These are phyloP conservation scores for Eristalis pertinax DNA, from an alignment of 2,888 invertebrate genomes.

Conservation along the genomic window DNA sequence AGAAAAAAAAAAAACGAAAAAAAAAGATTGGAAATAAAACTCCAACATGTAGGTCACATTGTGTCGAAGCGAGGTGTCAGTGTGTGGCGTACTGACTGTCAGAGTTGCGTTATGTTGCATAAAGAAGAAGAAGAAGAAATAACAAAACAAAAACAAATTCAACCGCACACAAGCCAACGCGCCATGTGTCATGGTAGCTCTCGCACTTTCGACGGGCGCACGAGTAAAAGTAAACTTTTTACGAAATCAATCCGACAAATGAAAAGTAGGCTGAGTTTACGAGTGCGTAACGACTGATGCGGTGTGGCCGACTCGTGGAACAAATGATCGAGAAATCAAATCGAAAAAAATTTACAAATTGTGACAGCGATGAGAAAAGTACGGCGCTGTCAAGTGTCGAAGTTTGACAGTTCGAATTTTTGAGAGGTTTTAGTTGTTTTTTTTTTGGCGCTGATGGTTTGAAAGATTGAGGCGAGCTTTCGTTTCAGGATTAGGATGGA, in stretches of 20 bases:
- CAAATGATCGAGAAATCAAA: neutral
- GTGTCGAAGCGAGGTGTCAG: constrained; percentile 40
- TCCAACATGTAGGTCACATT: constrained; percentile 63
- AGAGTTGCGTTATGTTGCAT: constrained; percentile 59
- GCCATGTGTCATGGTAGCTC: constrained; percentile 17
- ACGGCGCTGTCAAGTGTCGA: too few species aligned
- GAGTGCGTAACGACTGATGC: constrained; percentile 60
- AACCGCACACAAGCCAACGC: neutral
- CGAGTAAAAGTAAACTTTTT: constrained; percentile 67
- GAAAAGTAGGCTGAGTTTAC: constrained; percentile 67
- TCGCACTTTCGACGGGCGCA: constrained; percentile 58
- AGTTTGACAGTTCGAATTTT: too few species aligned
- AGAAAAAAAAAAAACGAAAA: constrained; percentile 1
- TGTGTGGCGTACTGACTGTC: constrained; percentile 35
- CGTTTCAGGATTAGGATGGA: too few species aligned
- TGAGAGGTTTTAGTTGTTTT: too few species aligned
- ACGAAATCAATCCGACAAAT: constrained; percentile 53
- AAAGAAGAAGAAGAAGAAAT: constrained; percentile 1
- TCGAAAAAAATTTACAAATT: neutral
- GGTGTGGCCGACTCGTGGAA: neutral
- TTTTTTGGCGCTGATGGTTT: too few species aligned
- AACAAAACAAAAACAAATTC: neutral
- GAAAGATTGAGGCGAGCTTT: too few species aligned
- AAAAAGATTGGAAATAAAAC: constrained; percentile 20
- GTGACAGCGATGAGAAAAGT: too few species aligned